Evolutionary conservation across 2,113 vertebrate species (phyloP).

Genomic region (Miniopterus natalensis): DNA sequence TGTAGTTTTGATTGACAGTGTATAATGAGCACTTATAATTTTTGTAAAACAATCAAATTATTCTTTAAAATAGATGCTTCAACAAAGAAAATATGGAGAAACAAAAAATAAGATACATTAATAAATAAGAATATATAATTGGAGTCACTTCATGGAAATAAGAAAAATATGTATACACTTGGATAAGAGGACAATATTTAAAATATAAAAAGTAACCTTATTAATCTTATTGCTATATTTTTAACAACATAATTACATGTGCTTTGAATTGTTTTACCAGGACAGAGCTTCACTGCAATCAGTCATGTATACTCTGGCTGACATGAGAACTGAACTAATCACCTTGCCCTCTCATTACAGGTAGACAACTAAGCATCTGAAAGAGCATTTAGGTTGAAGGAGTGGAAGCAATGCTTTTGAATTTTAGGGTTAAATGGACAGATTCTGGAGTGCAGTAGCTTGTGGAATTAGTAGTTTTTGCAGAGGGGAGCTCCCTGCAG

Average conservation of each 20-base stretch:
- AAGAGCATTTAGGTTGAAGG: neutral
- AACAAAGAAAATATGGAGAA: slow-evolving; percentile 33
- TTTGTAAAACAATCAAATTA: slow-evolving; percentile 40
- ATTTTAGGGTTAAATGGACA: neutral
- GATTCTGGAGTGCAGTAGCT: neutral
- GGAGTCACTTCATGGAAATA: neutral
- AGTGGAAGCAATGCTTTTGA: neutral
- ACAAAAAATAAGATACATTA: neutral
- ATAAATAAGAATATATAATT: slow-evolving; percentile 56
- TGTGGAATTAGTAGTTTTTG: neutral
- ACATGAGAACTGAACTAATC: neutral
- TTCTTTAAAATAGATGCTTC: slow-evolving; percentile 46
- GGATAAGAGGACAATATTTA: neutral
- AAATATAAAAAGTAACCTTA: slow-evolving; percentile 8
- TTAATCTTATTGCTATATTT: neutral
- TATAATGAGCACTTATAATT: neutral
- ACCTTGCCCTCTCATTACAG: neutral
- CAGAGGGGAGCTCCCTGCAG: neutral
- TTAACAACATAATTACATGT: slow-evolving; percentile 11
- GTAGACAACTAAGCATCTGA: neutral
- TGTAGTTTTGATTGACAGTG: slow-evolving; percentile 46
- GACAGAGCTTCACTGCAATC: slow-evolving; percentile 12
- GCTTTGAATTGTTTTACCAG: slow-evolving; percentile 28
- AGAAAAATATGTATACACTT: slow-evolving; percentile 18
- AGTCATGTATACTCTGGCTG: neutral